A percentile compares a stretch with the other conserved stretches of the same genome.
phyloP scores from a whole-genome alignment of 2,797 vertebrate genomes.

The Darevskia nairensis region DNA sequence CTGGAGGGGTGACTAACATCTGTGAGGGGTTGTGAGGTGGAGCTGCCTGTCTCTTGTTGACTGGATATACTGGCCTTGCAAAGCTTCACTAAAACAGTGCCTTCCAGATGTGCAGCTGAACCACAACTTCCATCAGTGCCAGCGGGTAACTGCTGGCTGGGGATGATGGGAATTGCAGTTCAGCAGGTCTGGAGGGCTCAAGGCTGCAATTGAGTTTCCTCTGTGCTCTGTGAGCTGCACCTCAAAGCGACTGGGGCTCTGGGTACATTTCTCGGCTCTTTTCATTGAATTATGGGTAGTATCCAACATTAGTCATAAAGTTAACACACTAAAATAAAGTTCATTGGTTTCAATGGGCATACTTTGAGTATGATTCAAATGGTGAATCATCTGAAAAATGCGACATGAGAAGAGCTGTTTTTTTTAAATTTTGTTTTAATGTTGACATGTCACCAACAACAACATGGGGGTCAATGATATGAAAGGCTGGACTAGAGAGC shows the following conservation, averaged over 20 bases:
- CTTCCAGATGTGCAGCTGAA: too few relatives aligned
- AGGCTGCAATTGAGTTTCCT: background rate
- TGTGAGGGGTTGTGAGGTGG: background rate
- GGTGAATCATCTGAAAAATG: background rate
- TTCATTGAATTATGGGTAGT: too few relatives aligned
- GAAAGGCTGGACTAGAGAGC: background rate
- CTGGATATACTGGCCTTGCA: background rate
- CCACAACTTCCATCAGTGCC: too few relatives aligned
- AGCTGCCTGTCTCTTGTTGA: background rate
- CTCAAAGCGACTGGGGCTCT: background rate
- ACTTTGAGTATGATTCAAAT: too few relatives aligned
- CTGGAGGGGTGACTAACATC: background rate
- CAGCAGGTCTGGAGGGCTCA: too few relatives aligned
- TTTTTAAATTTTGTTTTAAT: background rate
- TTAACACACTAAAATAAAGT: too few relatives aligned
- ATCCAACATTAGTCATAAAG: too few relatives aligned
- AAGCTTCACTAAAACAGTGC: too few relatives aligned
- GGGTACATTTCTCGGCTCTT: background rate
- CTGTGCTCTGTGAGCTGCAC: background rate
- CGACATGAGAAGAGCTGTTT: background rate
- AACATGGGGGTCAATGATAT: background rate
- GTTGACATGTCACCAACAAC: too few relatives aligned
- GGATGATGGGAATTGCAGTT: too few relatives aligned
- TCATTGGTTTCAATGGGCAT: too few relatives aligned
- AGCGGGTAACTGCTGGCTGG: too few relatives aligned